phyloP scores from a whole-genome alignment of 2,888 invertebrate genomes.

The Diarsia dahlii region DNA sequence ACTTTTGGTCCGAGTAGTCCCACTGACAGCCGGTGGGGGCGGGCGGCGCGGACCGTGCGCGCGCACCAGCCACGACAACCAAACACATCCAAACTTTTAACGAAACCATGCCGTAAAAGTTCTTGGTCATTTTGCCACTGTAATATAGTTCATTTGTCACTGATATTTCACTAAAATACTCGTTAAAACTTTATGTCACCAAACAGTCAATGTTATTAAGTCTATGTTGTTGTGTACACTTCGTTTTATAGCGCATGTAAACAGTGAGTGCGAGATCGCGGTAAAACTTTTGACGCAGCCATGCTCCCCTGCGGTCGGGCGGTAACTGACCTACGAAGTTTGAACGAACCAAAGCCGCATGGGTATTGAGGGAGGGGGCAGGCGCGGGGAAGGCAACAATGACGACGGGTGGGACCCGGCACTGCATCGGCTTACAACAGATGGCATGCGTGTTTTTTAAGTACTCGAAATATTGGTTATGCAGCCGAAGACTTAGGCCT shows the following conservation, averaged over 20 bases:
- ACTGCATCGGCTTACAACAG: constrained; percentile 89
- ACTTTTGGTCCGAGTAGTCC: constrained; percentile 91
- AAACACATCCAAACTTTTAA: constrained; percentile 90
- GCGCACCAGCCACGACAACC: constrained; percentile 87
- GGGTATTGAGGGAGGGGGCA: constrained; percentile 82
- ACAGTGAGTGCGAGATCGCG: constrained; percentile 88
- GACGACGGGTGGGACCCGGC: constrained; percentile 85
- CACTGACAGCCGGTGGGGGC: constrained; percentile 94
- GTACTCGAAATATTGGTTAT: constrained; percentile 88
- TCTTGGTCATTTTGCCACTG: constrained; percentile 84
- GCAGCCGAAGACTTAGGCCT: constrained; percentile 86
- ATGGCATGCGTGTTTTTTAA: constrained; percentile 90
- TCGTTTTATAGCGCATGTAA: constrained; percentile 87
- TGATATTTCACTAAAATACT: constrained; percentile 78
- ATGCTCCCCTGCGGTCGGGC: constrained; percentile 90
- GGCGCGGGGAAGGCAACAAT: constrained; percentile 79
- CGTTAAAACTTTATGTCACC: constrained; percentile 81
- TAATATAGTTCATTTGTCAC: constrained; percentile 88
- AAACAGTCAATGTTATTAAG: constrained; percentile 78
- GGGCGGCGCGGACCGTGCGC: constrained; percentile 90
- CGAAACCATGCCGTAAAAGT: constrained; percentile 88
- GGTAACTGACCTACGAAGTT: constrained; percentile 92
- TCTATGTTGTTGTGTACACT: constrained; percentile 81
- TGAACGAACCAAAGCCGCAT: constrained; percentile 91
- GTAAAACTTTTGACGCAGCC: constrained; percentile 90